Conservation (phyloP, 2,797 vertebrate species). For the Melanotaenia nigrans region DNA sequence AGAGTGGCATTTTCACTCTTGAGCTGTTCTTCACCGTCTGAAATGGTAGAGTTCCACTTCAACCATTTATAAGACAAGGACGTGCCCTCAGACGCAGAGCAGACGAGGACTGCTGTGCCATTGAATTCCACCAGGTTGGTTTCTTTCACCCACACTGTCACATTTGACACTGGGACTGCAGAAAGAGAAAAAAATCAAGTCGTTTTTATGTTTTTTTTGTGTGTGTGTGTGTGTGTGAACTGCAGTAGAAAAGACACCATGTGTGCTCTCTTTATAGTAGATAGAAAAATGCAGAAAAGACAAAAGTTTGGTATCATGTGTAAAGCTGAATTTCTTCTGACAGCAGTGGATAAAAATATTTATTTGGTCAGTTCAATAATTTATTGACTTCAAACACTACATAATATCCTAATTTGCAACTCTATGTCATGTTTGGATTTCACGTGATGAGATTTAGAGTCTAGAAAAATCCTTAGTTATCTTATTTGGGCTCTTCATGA, state of each 20-base stretch:
- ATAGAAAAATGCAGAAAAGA: no score
- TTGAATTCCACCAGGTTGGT: slow-evolving; percentile 76
- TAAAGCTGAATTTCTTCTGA: not conserved
- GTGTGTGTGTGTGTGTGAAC: no score
- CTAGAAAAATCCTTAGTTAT: no score
- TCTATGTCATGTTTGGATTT: no score
- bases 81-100: slow-evolving; percentile 66
- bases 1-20: slow-evolving; percentile 52
- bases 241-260: no score
- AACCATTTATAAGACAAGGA: slow-evolving; percentile 67
- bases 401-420: not conserved
- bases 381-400: not conserved
- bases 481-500: no score
- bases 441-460: no score
- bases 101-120: slow-evolving; percentile 70
- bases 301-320: no score
- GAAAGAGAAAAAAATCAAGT: slow-evolving; percentile 10
- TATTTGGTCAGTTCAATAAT: not conserved
- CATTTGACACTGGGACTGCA: slow-evolving; percentile 71
- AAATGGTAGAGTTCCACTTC: slow-evolving; percentile 53
- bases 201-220: no score
- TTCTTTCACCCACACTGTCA: slow-evolving; percentile 46
- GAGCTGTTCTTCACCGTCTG: slow-evolving; percentile 16
- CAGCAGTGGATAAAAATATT: not conserved
- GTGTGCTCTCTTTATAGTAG: no score